Evolutionary conservation across 2,797 vertebrate genomes (phyloP).

Genomic region (Varecia variegata): DNA sequence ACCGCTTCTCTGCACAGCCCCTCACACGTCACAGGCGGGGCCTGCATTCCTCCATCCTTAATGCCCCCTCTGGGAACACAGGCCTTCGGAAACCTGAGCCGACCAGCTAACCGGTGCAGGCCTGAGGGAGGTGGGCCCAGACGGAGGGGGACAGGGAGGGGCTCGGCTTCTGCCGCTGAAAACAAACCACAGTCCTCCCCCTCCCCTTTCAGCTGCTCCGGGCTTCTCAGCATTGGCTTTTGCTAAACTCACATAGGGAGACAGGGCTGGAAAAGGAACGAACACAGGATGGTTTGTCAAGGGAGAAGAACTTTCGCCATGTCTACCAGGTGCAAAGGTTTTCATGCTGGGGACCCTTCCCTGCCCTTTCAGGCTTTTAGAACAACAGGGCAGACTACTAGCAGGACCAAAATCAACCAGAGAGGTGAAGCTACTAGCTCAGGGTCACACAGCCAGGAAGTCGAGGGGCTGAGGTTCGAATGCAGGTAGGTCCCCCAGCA

Average conservation of each 20-base stretch:
- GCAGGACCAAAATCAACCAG: background rate
- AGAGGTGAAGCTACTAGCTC: background rate
- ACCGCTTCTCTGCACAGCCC: constrained; percentile 67
- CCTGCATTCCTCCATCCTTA: constrained; percentile 82
- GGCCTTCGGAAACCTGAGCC: constrained; percentile 82
- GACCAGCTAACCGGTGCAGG: background rate
- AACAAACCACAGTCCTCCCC: constrained; percentile 18
- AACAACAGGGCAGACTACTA: background rate
- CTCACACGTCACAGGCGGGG: constrained; percentile 64
- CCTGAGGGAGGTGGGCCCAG: constrained; percentile 40
- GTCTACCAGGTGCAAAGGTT: background rate
- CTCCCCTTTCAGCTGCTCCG: constrained; percentile 49
- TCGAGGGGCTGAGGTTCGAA: background rate
- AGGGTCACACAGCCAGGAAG: background rate
- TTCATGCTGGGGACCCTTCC: background rate
- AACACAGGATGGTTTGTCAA: background rate
- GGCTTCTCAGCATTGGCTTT: background rate
- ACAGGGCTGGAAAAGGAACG: background rate
- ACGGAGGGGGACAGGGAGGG: background rate
- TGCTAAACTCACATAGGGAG: background rate
- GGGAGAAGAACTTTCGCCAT: background rate
- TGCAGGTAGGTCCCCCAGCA: background rate
- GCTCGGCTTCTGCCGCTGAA: constrained; percentile 48
- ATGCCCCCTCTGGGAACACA: constrained; percentile 82
- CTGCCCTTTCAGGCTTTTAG: background rate